phyloP scores from a whole-genome alignment of 92 coral and sea anemone species.

The Paragorgia papillata region DNA sequence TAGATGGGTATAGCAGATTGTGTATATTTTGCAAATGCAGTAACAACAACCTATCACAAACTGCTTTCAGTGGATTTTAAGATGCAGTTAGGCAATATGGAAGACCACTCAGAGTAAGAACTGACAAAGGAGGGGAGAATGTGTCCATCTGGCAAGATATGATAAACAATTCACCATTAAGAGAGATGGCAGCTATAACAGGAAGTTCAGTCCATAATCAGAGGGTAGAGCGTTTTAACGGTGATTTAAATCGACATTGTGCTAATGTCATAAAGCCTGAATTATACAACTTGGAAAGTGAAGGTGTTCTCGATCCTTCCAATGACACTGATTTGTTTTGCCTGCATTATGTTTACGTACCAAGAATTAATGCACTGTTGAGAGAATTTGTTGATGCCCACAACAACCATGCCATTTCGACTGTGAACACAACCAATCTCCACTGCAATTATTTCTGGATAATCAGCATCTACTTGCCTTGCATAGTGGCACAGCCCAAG shows the following conservation, averaged over 20 bases:
- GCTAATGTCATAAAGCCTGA: conserved; percentile 42
- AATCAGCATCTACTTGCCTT: conserved; percentile 52
- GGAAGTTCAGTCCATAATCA: conserved; percentile 65
- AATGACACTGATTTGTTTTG: conserved; percentile 62
- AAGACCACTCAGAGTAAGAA: conserved; percentile 59
- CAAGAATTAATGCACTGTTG: conserved; percentile 50
- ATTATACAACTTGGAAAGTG: conserved; percentile 54
- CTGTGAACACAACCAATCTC: conserved; percentile 60
- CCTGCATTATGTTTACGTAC: conserved; percentile 59
- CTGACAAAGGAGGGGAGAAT: conserved; percentile 64
- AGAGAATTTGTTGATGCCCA: conserved; percentile 54
- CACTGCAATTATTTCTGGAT: conserved; percentile 54
- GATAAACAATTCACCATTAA: conserved; percentile 32
- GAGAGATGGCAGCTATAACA: conserved; percentile 63
- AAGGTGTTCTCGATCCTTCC: conserved; percentile 58
- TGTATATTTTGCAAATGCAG: conserved; percentile 41
- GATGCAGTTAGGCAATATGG: conserved; percentile 55
- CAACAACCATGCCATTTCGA: conserved; percentile 59
- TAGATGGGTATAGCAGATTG: conserved; percentile 63
- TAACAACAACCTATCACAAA: conserved; percentile 52
- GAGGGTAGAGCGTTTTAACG: conserved; percentile 56
- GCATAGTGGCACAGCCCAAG: conserved; percentile 45
- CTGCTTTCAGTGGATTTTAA: conserved; percentile 41
- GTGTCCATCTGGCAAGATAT: conserved; percentile 53
- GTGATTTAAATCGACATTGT: conserved; percentile 49